These are phyloP conservation scores for Anolis sagrei DNA, from an alignment of 2,113 vertebrate species.

Conservation along the genomic window DNA sequence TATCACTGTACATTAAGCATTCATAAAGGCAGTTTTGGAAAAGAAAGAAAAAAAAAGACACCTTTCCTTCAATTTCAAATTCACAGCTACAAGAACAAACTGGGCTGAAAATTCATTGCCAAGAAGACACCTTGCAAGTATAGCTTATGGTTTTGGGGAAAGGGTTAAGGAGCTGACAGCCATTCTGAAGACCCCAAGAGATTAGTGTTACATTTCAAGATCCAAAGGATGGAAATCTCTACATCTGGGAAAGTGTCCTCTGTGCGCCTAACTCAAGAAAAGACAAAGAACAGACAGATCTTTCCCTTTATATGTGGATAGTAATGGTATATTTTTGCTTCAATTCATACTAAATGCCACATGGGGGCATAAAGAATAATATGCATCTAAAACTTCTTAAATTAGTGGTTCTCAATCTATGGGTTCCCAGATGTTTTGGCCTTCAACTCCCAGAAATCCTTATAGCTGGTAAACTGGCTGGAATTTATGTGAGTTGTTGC, in stretches of 20 bases:
- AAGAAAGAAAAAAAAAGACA: slow-evolving; percentile 10
- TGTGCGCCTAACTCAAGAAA: not conserved
- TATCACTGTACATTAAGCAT: slow-evolving; percentile 32
- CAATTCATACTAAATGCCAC: not conserved
- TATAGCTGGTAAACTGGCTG: no score
- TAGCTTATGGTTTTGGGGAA: slow-evolving; percentile 19
- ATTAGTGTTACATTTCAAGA: not conserved
- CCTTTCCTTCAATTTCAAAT: slow-evolving; percentile 32
- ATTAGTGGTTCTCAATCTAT: no score
- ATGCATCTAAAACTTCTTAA: not conserved
- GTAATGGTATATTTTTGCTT: not conserved
- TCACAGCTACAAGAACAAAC: slow-evolving; percentile 30
- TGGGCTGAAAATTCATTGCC: slow-evolving; percentile 21
- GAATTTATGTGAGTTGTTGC: no score
- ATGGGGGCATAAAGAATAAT: not conserved
- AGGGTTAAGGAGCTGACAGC: slow-evolving; percentile 22
- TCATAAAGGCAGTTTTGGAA: slow-evolving; percentile 64
- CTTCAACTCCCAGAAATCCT: no score
- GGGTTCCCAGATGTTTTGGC: no score
- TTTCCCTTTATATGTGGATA: not conserved
- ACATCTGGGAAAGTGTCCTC: no score
- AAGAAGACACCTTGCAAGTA: slow-evolving; percentile 27
- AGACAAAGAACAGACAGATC: not conserved
- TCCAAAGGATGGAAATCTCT: not conserved
- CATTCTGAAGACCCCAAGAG: not conserved